phyloP scores from a whole-genome alignment of 2,888 invertebrate genomes.

The Lissocephala sabroskyi region DNA sequence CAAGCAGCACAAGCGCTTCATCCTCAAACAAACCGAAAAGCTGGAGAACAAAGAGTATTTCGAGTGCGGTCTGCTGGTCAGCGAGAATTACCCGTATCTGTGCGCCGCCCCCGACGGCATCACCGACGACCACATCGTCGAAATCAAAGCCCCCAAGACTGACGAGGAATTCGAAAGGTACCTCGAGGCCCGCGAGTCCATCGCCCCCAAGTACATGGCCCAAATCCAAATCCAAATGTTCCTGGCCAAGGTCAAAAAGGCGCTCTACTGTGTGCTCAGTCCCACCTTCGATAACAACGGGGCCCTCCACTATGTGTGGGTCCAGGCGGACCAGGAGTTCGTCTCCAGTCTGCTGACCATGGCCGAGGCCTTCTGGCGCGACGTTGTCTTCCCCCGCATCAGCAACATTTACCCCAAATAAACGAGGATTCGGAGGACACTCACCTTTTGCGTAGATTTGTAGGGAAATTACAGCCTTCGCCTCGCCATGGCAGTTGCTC shows the following conservation, averaged over 20 bases:
- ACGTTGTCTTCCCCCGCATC: conserved; percentile 67
- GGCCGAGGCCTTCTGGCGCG: conserved; percentile 70
- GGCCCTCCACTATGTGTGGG: conserved; percentile 71
- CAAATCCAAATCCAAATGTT: conserved; percentile 72
- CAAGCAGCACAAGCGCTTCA: conserved; percentile 71
- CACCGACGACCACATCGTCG: conserved; percentile 71
- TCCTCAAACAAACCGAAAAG: conserved; percentile 71
- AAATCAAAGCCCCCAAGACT: conserved; percentile 71
- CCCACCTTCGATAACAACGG: conserved; percentile 71
- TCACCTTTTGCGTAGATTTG: conserved; percentile 89
- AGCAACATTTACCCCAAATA: conserved; percentile 59
- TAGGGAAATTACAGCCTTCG: conserved; percentile 88
- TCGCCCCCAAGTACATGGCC: conserved; percentile 71
- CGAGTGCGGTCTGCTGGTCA: conserved; percentile 68
- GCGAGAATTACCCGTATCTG: conserved; percentile 68
- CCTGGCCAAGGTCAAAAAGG: conserved; percentile 70
- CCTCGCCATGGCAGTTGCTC: conserved; percentile 86
- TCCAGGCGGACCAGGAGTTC: conserved; percentile 70
- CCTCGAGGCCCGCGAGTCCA: conserved; percentile 68
- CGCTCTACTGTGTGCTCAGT: conserved; percentile 70
- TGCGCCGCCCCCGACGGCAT: conserved; percentile 71
- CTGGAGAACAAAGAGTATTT: conserved; percentile 69
- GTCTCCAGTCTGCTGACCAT: conserved; percentile 63
- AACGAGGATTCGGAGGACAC: conserved; percentile 31
- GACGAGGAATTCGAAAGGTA: conserved; percentile 72